Conservation (phyloP, 1,140 invertebrate species). For the Drosophila grimshawi region DNA sequence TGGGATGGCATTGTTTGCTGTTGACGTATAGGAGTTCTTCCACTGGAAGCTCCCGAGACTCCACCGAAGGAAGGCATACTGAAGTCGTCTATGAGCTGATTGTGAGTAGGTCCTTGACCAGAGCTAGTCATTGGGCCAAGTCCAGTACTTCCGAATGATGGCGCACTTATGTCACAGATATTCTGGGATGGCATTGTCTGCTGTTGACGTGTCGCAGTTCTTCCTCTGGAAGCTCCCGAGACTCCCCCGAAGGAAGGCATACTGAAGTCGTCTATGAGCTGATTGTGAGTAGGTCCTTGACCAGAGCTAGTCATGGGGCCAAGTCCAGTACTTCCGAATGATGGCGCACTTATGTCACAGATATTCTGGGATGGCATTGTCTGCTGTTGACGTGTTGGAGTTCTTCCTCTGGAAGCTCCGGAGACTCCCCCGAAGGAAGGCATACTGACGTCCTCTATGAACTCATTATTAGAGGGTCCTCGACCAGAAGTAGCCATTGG, state of each 20-base stretch:
- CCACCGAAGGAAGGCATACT: constrained; percentile 30
- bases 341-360: neutral
- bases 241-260: constrained; percentile 13
- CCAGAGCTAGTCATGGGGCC: neutral
- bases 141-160: neutral
- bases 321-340: neutral
- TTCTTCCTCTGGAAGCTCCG: neutral
- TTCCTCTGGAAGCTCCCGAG: neutral
- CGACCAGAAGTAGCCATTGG: neutral
- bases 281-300: neutral
- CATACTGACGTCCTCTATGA: neutral
- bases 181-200: constrained; percentile 8
- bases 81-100: constrained; percentile 9
- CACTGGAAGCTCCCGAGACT: neutral
- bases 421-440: constrained; percentile 10
- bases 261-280: neutral
- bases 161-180: neutral
- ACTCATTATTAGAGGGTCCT: neutral
- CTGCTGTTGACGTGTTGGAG: neutral
- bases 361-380: constrained; percentile 15
- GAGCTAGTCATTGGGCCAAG: neutral
- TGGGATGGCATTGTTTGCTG: constrained; percentile 12
- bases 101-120: neutral
- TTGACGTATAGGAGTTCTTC: neutral
- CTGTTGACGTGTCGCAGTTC: neutral